phyloP scores from a whole-genome alignment of 2,113 vertebrate genomes.

The Hepsetus odoe region DNA sequence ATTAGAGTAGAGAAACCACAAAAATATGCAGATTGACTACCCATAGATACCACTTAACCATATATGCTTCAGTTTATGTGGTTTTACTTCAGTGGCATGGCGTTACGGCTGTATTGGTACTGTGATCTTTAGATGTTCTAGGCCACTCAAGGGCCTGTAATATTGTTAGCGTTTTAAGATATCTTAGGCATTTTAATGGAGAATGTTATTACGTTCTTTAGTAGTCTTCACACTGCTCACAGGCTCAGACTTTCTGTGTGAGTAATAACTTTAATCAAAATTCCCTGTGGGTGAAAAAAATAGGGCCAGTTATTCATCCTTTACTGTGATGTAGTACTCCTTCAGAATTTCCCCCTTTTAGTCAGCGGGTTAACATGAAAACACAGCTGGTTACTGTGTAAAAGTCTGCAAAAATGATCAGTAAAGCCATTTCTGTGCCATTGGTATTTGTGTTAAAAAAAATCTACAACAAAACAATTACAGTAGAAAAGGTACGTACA shows the following conservation, averaged over 20 bases:
- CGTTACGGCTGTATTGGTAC: too few species aligned
- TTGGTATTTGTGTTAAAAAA: too few species aligned
- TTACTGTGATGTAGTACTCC: neutral
- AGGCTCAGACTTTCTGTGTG: neutral
- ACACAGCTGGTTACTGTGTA: too few species aligned
- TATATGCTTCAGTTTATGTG: too few species aligned
- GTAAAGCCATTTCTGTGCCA: too few species aligned
- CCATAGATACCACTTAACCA: too few species aligned
- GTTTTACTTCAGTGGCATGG: too few species aligned
- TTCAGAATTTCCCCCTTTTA: neutral
- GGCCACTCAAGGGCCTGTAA: conserved; percentile 20
- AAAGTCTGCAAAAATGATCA: too few species aligned
- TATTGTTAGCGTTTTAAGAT: conserved; percentile 4
- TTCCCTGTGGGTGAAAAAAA: neutral
- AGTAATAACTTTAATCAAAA: neutral
- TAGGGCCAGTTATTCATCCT: neutral
- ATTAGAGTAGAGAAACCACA: too few species aligned
- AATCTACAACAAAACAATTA: too few species aligned
- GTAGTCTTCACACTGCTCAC: neutral
- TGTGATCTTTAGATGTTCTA: conserved; percentile 17
- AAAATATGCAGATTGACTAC: too few species aligned
- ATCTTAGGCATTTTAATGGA: neutral
- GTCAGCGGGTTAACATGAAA: neutral
- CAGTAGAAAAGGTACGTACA: too few species aligned
- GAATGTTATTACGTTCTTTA: neutral